Conservation (phyloP, 2,888 invertebrate genomes). For the Euclidia mi region DNA sequence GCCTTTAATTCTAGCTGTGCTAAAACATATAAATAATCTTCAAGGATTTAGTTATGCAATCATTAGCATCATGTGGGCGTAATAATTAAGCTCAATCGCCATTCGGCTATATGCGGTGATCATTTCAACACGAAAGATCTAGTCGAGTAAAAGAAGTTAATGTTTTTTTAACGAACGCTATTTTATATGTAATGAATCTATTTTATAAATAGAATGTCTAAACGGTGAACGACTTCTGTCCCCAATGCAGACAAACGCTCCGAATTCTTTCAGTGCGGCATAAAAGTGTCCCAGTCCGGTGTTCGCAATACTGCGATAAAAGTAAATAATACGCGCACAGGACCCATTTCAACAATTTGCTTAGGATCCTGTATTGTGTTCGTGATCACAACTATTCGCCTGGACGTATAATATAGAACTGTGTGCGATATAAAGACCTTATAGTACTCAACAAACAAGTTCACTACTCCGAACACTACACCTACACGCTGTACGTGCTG, state of each 20-base stretch:
- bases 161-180: conserved; percentile 26
- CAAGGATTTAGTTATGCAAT: conserved; percentile 15
- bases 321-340: conserved; percentile 72
- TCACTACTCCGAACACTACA: conserved; percentile 17
- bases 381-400: conserved; percentile 31
- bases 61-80: conserved; percentile 22
- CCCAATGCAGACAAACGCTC: conserved; percentile 47
- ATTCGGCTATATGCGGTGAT: conserved; percentile 20
- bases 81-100: conserved; percentile 27
- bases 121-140: conserved; percentile 24
- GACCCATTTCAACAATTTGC: conserved; percentile 73
- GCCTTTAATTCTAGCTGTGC: no score
- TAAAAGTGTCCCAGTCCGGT: conserved; percentile 65
- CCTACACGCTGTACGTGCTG: conserved; percentile 25
- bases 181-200: conserved; percentile 10
- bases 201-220: conserved; percentile 19
- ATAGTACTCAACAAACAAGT: conserved; percentile 27
- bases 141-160: conserved; percentile 21
- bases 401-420: conserved; percentile 30
- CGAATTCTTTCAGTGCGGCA: conserved; percentile 61
- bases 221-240: conserved; percentile 42
- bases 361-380: conserved; percentile 71
- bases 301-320: conserved; percentile 71
- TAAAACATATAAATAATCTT: not conserved
- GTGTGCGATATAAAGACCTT: conserved; percentile 14